Conservation (phyloP, 1,140 invertebrate genomes). For the Reticulitermes speratus region DNA sequence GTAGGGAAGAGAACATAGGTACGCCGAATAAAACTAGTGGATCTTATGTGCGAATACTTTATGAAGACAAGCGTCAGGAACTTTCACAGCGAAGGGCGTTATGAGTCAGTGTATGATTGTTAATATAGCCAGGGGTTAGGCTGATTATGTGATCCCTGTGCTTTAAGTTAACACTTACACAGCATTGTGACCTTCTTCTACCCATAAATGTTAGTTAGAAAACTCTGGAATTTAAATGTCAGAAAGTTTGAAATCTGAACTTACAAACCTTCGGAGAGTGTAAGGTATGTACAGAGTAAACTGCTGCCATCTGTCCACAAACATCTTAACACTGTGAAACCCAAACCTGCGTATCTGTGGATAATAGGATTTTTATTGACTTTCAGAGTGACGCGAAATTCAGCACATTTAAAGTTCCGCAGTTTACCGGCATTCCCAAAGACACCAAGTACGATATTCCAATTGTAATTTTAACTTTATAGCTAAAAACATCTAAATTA, state of each 20-base stretch:
- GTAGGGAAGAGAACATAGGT: not conserved
- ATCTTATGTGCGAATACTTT: not conserved
- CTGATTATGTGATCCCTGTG: not conserved
- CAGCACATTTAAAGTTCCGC: not conserved
- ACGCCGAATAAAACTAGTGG: not conserved
- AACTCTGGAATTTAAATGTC: not conserved
- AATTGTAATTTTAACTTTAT: no score
- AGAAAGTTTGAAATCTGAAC: not conserved
- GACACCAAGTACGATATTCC: no score
- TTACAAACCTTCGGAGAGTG: not conserved
- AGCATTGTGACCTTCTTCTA: not conserved
- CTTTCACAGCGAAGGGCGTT: not conserved
- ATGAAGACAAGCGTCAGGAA: not conserved
- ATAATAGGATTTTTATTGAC: not conserved
- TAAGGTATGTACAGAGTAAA: not conserved
- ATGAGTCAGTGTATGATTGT: not conserved
- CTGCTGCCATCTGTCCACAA: not conserved
- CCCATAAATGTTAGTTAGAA: not conserved
- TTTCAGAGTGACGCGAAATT: not conserved
- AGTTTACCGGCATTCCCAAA: no score
- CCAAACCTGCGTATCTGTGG: not conserved
- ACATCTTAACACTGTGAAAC: not conserved
- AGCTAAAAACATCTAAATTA: no score
- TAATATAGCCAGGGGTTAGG: not conserved
- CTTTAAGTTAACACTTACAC: not conserved